Base-by-base conservation (phyloP, 2,113 vertebrate genomes). In the Zosterops hypoxanthus region DNA sequence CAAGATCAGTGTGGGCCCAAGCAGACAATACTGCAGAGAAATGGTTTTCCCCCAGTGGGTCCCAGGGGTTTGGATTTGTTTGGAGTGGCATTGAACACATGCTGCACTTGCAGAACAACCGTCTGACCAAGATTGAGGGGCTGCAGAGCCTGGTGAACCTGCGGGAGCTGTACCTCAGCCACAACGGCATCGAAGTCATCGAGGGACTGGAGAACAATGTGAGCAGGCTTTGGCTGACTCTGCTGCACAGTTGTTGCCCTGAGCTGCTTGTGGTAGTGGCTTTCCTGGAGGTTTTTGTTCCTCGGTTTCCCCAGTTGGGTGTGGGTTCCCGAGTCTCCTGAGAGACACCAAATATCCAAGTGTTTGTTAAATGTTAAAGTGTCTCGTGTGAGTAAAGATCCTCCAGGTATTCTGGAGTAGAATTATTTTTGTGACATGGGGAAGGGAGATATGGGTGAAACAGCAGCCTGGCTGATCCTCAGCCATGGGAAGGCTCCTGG, bases 181-280 rank as follows among this genome's bases (percentile, higher is more conserved):
- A 99, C 97, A 99, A 99, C 1, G 99, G 99, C 96, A 99, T 99
- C 7, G 99, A 99, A 97, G 98, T 99, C 97, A 99, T 99, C 41
- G 99, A 99, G 91, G 99, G 99, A 81, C 98, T 99, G 96, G 99
- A 99, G 94, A 99, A 98, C 97, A 99, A 99, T 14, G 99, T 99
- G 97, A 99, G 99, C 34, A 31, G 7, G 3, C 39, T 78, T 3
- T 4, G 55, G 41, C 44, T 36, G 49, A 9, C 17, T 16, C 2
- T n/a, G 39, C 11, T 14, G 2, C n/a, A 20, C 46, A 26, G 1
- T 5, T 42, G 18, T 5, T 85, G 41, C 44, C 53, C 18, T 65
- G 5, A 26, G 36, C 66, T 66, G 52, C 65, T 56, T 8, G 39
- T 16, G 2, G 11, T 39, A 7, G 47, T 29, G 44, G 18, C 49